Conservation (phyloP, 2,888 invertebrate species). For the Nomada flava region DNA sequence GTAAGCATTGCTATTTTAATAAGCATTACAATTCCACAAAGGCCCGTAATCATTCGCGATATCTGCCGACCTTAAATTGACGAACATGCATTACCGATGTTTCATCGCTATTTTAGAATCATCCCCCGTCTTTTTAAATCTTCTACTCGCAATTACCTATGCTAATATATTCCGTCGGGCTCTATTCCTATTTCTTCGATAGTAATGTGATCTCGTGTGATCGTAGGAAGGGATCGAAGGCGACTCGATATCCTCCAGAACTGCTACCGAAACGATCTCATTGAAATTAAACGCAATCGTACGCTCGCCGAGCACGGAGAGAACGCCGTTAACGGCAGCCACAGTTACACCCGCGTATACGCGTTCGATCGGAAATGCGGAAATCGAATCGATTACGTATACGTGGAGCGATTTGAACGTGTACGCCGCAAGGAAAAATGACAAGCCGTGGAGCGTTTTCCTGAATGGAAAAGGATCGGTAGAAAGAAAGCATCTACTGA, state of each 20-base stretch:
- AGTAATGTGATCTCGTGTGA: background rate
- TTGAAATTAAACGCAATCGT: slow-evolving; percentile 68
- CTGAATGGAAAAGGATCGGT: slow-evolving; percentile 67
- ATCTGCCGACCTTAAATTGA: too few species aligned
- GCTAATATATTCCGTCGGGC: too few species aligned
- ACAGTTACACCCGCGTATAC: background rate
- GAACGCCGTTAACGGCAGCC: slow-evolving; percentile 5
- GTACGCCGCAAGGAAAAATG: slow-evolving; percentile 87
- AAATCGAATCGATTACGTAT: slow-evolving; percentile 87
- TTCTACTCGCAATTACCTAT: too few species aligned
- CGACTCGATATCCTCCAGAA: background rate
- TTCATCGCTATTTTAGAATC: too few species aligned
- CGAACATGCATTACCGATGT: too few species aligned
- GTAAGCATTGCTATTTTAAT: slow-evolving; percentile 66
- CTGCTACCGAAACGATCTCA: slow-evolving; percentile 50
- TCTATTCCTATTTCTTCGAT: background rate
- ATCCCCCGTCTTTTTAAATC: too few species aligned
- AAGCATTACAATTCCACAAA: too few species aligned
- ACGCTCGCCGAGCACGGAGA: background rate
- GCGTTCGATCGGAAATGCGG: background rate
- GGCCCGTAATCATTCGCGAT: too few species aligned
- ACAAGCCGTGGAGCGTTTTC: slow-evolving; percentile 71
- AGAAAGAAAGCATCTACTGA: slow-evolving; percentile 88
- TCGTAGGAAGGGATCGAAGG: slow-evolving; percentile 16
- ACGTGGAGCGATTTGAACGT: slow-evolving; percentile 93